A percentile compares a stretch with the other conserved stretches of the same genome.
Evolutionary conservation across 2,888 invertebrate species (phyloP).

Genomic region (Oasisia sp.): DNA sequence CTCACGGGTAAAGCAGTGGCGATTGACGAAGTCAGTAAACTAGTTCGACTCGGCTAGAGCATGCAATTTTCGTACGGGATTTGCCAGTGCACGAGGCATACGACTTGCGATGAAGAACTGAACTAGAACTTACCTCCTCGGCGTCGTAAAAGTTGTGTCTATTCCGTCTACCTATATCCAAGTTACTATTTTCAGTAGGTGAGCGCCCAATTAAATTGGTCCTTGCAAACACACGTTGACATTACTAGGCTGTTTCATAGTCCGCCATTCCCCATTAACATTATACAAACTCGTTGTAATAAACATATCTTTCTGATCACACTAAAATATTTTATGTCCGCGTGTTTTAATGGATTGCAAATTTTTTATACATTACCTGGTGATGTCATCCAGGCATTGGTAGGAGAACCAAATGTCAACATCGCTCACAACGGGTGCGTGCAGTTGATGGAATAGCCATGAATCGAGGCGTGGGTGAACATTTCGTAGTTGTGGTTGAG

Average conservation of each 20-base stretch:
- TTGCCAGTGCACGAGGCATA: too few relatives aligned
- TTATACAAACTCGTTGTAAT: not conserved
- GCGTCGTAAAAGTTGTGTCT: not conserved
- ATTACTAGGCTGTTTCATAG: not conserved
- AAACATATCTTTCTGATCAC: not conserved
- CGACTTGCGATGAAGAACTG: too few relatives aligned
- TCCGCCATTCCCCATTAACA: not conserved
- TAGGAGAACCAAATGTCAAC: not conserved
- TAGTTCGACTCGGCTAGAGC: too few relatives aligned
- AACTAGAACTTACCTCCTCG: not conserved
- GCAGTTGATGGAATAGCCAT: not conserved
- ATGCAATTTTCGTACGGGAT: too few relatives aligned
- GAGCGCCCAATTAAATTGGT: not conserved
- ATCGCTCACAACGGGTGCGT: not conserved
- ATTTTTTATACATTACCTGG: not conserved
- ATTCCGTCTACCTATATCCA: not conserved
- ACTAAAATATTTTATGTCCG: not conserved
- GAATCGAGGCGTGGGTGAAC: constrained; percentile 4
- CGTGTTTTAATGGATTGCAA: not conserved
- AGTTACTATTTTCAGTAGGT: not conserved
- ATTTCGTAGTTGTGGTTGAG: not conserved
- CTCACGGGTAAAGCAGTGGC: too few relatives aligned
- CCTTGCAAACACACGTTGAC: not conserved
- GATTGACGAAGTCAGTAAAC: too few relatives aligned
- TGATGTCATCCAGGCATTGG: not conserved